Evolutionary conservation across 1,140 invertebrate genomes (phyloP), one percentile per base, ranked within the genome.

Genomic region (Centruroides vittatus): DNA sequence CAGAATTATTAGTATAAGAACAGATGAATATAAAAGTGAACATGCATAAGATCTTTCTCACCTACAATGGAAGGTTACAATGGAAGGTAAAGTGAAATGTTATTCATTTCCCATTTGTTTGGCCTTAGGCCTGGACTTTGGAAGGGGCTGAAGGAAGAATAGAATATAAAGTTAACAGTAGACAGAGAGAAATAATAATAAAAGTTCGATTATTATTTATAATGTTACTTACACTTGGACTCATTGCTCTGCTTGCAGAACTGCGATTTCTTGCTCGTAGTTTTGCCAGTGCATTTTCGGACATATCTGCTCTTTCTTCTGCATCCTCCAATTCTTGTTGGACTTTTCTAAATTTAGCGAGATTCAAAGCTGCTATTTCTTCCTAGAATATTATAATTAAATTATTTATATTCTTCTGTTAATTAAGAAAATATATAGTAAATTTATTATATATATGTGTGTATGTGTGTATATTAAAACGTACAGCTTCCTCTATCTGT

Each of bases 321-420:
- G 95, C 93, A 78, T 99, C 94, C 77, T 99, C 96, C 66, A 98
- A 80, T 78, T 98, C 93, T 78, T 95, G 92, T 78, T 98, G 94
- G 65, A 94, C 91, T 79, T 98, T 98, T 75, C 94, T 89, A 89
- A 95, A 99, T 82, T 99, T 99, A 76, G 93, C 94, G 57, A 83
- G 73, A 68, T 83, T 84, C 55, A 81, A 70, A 63, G 79, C 81
- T 63, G 81, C 82, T 65, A 82, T 78, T 68, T 83, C 82, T 72
- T 83, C 81, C 41, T 65, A 23, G 36, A 50, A 41, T 48, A 58
- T 23, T 23, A 23, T 7, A 35, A 54, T 56, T 46, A 3, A 12
- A 46, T 50, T 35, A 12, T 60, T 36, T 11, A 36, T 58, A 36
- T 41, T 23, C n/a, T 12, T 57, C n/a, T 11, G 34, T 47, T 47